These are phyloP conservation scores for Rutilus rutilus DNA, from an alignment of 2,113 vertebrate genomes.

Conservation along the genomic window DNA sequence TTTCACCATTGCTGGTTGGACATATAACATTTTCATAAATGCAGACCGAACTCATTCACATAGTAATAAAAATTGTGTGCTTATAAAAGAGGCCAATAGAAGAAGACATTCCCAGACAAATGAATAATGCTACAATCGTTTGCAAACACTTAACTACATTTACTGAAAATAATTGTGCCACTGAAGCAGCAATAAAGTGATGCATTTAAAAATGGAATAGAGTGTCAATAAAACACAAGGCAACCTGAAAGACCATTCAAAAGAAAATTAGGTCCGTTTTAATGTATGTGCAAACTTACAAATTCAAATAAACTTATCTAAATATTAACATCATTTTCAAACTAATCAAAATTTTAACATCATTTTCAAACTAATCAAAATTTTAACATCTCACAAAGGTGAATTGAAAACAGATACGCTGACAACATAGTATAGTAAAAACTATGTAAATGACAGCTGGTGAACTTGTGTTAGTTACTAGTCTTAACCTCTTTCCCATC, in stretches of 20 bases:
- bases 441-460: constrained; percentile 11
- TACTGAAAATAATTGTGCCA: neutral
- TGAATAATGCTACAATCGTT: neutral
- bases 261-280: neutral
- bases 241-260: neutral
- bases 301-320: neutral
- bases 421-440: neutral
- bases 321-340: constrained; percentile 8
- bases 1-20: no score
- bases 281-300: neutral
- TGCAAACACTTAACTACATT: neutral
- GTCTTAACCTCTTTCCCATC: neutral
- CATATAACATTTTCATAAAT: neutral
- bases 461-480: neutral
- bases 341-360: neutral
- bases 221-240: neutral
- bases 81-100: neutral
- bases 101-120: neutral
- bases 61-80: neutral
- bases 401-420: neutral
- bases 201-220: neutral
- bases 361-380: neutral
- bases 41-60: neutral
- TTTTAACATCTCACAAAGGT: neutral
- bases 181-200: neutral